phyloP scores from a whole-genome alignment of 2,113 vertebrate species.

The Eonycteris spelaea region DNA sequence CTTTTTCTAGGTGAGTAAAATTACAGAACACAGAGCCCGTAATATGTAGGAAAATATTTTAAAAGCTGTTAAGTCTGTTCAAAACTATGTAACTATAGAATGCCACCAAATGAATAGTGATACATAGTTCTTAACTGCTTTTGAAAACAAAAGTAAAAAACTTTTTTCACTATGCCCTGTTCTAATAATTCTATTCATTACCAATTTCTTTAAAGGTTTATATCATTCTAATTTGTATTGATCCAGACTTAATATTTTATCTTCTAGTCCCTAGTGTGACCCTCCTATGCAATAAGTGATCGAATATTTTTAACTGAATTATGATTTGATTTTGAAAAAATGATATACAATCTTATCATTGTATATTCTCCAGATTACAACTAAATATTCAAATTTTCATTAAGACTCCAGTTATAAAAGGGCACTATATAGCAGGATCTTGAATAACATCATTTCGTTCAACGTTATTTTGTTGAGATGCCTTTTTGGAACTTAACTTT shows the following conservation, averaged over 20 bases:
- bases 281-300: background rate
- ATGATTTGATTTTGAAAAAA: background rate
- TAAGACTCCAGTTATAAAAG: background rate
- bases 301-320: background rate
- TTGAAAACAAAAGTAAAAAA: background rate
- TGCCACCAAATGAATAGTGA: background rate
- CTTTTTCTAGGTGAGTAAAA: background rate
- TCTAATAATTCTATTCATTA: background rate
- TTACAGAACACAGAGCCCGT: fast-evolving
- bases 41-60: background rate
- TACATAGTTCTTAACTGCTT: background rate
- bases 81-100: background rate
- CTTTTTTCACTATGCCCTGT: background rate
- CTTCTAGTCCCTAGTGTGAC: background rate
- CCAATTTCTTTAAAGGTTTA: background rate
- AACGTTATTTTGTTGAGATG: background rate
- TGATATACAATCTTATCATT: background rate
- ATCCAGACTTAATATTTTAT: background rate
- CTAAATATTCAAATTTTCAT: background rate
- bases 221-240: background rate
- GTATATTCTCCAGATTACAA: background rate
- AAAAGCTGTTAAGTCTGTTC: background rate
- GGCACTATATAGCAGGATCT: background rate
- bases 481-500: background rate
- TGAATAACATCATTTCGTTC: background rate